These are phyloP conservation scores for Protaetia brevitarsis DNA, from an alignment of 1,140 invertebrate genomes.

Conservation along the genomic window DNA sequence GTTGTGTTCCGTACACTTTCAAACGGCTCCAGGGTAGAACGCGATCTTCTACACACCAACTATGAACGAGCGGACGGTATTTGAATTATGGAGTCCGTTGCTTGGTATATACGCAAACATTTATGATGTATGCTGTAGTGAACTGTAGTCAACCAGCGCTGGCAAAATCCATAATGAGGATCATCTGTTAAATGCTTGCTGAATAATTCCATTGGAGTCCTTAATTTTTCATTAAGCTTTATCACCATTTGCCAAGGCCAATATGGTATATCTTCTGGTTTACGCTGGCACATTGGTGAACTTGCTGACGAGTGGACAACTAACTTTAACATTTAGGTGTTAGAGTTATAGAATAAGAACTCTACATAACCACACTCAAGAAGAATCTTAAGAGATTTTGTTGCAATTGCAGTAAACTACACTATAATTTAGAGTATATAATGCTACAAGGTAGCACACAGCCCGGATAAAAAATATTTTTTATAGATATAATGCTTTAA, in stretches of 20 bases:
- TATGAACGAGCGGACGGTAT: background rate
- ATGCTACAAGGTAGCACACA: too few relatives aligned
- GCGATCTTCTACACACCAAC: background rate
- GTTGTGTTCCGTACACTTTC: background rate
- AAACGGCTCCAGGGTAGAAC: background rate
- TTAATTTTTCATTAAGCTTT: background rate
- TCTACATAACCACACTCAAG: too few relatives aligned
- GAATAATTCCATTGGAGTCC: background rate
- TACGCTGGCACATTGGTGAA: too few relatives aligned
- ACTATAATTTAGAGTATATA: too few relatives aligned
- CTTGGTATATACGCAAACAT: background rate
- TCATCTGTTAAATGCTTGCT: constrained; percentile 10
- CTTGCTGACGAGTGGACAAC: too few relatives aligned
- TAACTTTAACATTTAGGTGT: too few relatives aligned
- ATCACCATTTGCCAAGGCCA: background rate
- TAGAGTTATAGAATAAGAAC: too few relatives aligned
- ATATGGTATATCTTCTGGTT: too few relatives aligned
- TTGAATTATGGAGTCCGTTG: background rate
- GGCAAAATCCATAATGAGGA: background rate
- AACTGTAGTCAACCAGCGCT: background rate
- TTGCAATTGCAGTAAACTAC: too few relatives aligned
- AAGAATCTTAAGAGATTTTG: too few relatives aligned
- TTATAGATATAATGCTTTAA: too few relatives aligned
- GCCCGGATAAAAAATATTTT: too few relatives aligned
- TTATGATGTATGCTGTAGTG: background rate